phyloP scores from a whole-genome alignment of 1,140 invertebrate species.

The Drosophila ambigua region DNA sequence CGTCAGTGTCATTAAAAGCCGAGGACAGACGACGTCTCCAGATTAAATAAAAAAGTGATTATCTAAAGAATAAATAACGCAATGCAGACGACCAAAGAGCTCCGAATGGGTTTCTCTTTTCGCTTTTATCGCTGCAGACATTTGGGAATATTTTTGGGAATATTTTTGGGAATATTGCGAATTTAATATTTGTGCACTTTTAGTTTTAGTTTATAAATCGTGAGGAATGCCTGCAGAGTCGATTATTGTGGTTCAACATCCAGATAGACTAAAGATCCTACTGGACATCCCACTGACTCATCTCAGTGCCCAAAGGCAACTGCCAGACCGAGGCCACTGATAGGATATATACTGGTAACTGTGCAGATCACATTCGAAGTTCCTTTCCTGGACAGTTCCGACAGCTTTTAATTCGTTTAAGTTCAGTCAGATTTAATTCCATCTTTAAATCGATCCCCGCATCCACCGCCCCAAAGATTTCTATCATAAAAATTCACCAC shows the following conservation, averaged over 20 bases:
- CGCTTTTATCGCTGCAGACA: constrained; percentile 15
- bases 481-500: constrained; percentile 32
- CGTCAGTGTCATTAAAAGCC: constrained; percentile 72
- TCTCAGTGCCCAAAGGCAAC: too few species aligned
- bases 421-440: constrained; percentile 2
- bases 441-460: constrained; percentile 17
- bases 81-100: constrained; percentile 44
- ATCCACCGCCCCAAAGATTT: constrained; percentile 13
- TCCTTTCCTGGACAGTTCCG: constrained; percentile 2
- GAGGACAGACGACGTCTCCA: constrained; percentile 39
- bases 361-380: not conserved
- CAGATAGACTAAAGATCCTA: too few species aligned
- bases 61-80: constrained; percentile 67
- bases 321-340: too few species aligned
- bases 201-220: too few species aligned
- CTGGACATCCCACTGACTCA: too few species aligned
- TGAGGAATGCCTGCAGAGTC: too few species aligned
- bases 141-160: not conserved
- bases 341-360: too few species aligned
- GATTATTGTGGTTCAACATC: too few species aligned
- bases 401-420: constrained; percentile 30
- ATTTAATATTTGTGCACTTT: not conserved
- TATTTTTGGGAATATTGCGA: not conserved
- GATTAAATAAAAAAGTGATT: constrained; percentile 81
- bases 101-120: constrained; percentile 34